These are phyloP conservation scores for Pangasius larnaudii DNA, from an alignment of 2,797 vertebrate species.

Conservation along the genomic window DNA sequence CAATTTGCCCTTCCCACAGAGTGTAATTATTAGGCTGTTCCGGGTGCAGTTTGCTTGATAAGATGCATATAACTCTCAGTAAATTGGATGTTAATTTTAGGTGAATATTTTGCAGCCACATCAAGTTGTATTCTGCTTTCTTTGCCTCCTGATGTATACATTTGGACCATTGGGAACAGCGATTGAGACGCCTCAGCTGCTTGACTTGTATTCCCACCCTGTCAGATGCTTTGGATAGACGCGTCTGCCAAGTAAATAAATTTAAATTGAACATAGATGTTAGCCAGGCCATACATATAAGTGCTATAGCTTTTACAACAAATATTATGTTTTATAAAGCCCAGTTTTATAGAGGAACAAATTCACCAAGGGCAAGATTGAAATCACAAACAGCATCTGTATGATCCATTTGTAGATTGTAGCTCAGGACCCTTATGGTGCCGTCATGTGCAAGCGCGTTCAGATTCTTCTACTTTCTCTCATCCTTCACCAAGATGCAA, in stretches of 20 bases:
- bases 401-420: neutral
- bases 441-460: neutral
- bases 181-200: neutral
- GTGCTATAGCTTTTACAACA: neutral
- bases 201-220: neutral
- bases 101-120: neutral
- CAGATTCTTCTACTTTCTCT: neutral
- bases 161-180: neutral
- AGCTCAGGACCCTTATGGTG: neutral
- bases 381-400: neutral
- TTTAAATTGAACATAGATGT: neutral
- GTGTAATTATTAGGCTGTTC: neutral
- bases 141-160: neutral
- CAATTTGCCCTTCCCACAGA: neutral
- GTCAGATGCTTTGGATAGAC: neutral
- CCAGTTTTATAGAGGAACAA: neutral
- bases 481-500: neutral
- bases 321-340: neutral
- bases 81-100: neutral
- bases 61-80: neutral
- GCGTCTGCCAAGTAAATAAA: neutral
- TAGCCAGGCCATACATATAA: neutral
- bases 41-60: neutral
- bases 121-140: neutral
- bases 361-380: neutral